phyloP scores from a whole-genome alignment of 2,888 invertebrate species.

The Orchestes rusci region DNA sequence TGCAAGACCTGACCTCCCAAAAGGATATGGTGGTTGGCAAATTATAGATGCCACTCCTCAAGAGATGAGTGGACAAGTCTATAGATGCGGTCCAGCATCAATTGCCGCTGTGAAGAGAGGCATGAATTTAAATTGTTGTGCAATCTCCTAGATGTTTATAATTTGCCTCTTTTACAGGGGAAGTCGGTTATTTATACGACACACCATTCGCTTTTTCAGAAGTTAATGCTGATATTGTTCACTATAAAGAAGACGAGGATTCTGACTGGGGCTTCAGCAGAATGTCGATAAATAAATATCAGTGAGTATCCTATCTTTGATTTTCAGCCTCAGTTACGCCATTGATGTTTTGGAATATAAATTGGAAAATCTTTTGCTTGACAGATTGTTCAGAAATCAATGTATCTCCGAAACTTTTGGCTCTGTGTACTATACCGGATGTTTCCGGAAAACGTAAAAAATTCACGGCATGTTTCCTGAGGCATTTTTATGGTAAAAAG shows the following conservation, averaged over 20 bases:
- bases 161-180: constrained; percentile 5
- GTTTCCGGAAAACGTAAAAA: no score
- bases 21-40: constrained; percentile 74
- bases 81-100: constrained; percentile 56
- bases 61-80: constrained; percentile 56
- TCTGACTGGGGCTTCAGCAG: constrained; percentile 58
- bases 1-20: constrained; percentile 62
- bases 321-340: background rate
- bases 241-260: constrained; percentile 65
- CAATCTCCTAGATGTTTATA: no score
- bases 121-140: no score
- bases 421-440: no score
- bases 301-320: constrained; percentile 48
- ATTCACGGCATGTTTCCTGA: no score
- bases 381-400: no score
- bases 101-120: constrained; percentile 59
- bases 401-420: no score
- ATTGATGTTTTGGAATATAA: background rate
- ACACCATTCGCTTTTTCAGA: constrained; percentile 70
- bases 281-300: constrained; percentile 66
- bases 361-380: no score
- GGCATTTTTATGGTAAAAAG: no score
- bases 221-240: constrained; percentile 70
- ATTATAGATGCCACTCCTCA: constrained; percentile 75
- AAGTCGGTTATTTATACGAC: constrained; percentile 63